Evolutionary conservation across 2,113 vertebrate genomes (phyloP).

Genomic region (Caretta caretta): DNA sequence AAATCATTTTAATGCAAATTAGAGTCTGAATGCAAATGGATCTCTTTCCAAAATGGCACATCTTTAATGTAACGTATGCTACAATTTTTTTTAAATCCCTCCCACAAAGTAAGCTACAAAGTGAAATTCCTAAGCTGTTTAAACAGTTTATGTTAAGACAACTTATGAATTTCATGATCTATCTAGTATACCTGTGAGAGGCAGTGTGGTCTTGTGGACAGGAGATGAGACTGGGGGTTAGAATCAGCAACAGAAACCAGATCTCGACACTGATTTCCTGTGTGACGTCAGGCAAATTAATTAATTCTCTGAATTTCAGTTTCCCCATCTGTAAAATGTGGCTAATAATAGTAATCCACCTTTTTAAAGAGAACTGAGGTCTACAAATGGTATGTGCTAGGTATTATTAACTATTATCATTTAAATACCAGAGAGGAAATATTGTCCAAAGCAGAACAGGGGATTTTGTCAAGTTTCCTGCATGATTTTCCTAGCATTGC

Average conservation of each 20-base stretch:
- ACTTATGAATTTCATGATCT: neutral
- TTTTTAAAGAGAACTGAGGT: accelerated
- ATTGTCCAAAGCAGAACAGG: neutral
- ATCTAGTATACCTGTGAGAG: neutral
- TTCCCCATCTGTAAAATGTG: accelerated
- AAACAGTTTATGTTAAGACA: neutral
- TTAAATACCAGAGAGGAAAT: neutral
- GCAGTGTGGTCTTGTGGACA: neutral
- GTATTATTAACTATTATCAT: neutral
- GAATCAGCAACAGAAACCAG: neutral
- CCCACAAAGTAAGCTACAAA: neutral
- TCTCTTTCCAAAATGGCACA: neutral
- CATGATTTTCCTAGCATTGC: neutral
- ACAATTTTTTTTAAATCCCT: neutral
- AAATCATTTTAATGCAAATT: neutral
- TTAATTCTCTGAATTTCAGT: neutral
- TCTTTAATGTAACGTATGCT: neutral
- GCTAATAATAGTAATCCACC: neutral
- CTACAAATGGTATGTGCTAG: neutral
- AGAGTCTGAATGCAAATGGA: neutral
- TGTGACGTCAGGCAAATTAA: neutral
- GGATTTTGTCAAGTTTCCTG: neutral
- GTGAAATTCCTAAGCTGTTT: neutral
- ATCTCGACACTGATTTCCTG: neutral
- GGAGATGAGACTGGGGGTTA: neutral